Evolutionary conservation across 2,797 vertebrate species (phyloP).

Genomic region (Anomalospiza imberbis): DNA sequence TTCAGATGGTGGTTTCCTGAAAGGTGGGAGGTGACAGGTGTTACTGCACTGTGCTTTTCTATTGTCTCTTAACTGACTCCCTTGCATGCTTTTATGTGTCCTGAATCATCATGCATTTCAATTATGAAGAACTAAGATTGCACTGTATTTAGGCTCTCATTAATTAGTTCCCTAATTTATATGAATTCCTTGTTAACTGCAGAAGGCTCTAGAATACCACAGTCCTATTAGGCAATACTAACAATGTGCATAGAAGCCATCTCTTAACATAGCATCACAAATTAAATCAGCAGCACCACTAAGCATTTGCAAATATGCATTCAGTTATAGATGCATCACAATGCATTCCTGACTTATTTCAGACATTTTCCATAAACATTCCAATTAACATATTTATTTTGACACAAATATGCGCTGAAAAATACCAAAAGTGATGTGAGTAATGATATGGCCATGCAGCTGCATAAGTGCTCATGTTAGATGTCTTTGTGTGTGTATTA

Average conservation of each 20-base stretch:
- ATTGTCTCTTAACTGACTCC: background rate
- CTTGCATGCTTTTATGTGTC: background rate
- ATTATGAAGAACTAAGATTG: background rate
- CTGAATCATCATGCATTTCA: background rate
- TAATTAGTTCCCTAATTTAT: background rate
- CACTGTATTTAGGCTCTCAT: background rate
- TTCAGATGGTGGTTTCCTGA: background rate
- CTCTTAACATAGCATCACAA: background rate
- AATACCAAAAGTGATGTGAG: background rate
- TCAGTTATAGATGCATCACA: background rate
- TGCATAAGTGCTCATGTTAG: background rate
- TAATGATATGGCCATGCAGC: background rate
- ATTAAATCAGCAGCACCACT: background rate
- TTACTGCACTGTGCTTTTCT: background rate
- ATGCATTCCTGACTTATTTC: slow-evolving; percentile 16
- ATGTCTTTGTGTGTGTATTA: background rate
- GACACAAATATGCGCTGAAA: background rate
- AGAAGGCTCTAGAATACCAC: background rate
- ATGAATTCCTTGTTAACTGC: background rate
- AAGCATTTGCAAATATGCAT: background rate
- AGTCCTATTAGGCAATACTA: background rate
- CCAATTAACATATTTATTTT: background rate
- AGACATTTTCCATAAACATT: background rate
- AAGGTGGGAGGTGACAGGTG: background rate
- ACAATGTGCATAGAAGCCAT: background rate